Conservation (phyloP, 1,140 invertebrate species). For the Drosophila truncata region DNA sequence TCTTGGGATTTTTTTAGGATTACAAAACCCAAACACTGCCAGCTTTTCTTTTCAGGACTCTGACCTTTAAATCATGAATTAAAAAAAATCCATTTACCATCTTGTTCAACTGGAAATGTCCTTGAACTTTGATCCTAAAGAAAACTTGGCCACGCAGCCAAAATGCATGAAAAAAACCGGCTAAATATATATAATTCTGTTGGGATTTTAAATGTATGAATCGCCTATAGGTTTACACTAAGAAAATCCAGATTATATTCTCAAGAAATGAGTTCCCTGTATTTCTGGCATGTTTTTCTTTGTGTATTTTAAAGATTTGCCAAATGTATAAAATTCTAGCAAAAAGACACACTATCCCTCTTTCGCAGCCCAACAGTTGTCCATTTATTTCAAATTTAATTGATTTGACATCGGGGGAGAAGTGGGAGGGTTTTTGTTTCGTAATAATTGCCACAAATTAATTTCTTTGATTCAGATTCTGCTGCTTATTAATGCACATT, state of each 20-base stretch:
- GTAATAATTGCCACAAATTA: slow-evolving; percentile 25
- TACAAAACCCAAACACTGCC: too few relatives aligned
- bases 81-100: slow-evolving; percentile 1
- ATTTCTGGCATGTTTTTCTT: slow-evolving; percentile 6
- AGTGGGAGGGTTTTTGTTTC: not conserved
- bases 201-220: not conserved
- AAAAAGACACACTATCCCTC: slow-evolving; percentile 5
- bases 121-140: slow-evolving; percentile 39
- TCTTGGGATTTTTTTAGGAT: not conserved
- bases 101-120: slow-evolving; percentile 35
- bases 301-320: slow-evolving; percentile 16
- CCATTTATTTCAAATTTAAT: slow-evolving; percentile 72
- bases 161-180: slow-evolving; percentile 7
- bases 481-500: slow-evolving; percentile 17
- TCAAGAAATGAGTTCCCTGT: not conserved
- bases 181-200: slow-evolving; percentile 10
- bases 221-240: slow-evolving; percentile 8
- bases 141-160: slow-evolving; percentile 48
- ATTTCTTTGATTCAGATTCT: slow-evolving; percentile 37
- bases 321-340: slow-evolving; percentile 2
- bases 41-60: not conserved
- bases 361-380: slow-evolving; percentile 44
- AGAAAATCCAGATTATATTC: not conserved
- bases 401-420: slow-evolving; percentile 37
- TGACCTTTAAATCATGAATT: not conserved